Base-by-base conservation (phyloP, 1,140 invertebrate genomes). In the Drosophila paulistorum region DNA sequence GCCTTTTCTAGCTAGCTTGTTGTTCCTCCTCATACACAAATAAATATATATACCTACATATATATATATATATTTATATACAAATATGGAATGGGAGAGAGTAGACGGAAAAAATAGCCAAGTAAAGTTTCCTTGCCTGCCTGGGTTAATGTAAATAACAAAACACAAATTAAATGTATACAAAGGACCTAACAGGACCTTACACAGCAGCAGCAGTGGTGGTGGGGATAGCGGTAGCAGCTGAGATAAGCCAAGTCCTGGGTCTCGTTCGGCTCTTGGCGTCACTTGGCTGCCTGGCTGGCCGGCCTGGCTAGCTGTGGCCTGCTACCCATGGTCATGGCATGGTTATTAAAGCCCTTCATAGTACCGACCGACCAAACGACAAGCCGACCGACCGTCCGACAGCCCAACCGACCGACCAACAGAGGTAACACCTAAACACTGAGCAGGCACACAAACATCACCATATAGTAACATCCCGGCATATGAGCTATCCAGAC, bases 161-260 rank as follows among this genome's bases (percentile, higher is more conserved):
- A 89, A 89, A 89, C 84, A 89, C 84, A 89, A 89, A 89, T 89
- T 89, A 89, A 89, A 89, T 84, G 85, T 89, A 89, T 89, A 89
- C 85, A 90, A 90, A 89, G 81, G 80, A 72, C 73, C 67, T 41
- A 68, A 65, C 61, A 64, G 65, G 45, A 42, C 45, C 45, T 11
- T 4, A 23, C 17, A 42, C 71, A 64, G 42, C 54, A 61, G 59
- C 65, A 70, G 26, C 57, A 83, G 9, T 9, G 35, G 35, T 37
- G 35, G 35, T 37, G 35, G 10, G 39, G 67, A 26, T 58, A 68
- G 54, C 63, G 68, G 20, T 42, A 79, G 71, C 74, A 89, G 80
- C 77, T 81, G 84, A 89, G 85, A 89, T 89, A 89, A 89, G 85
- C 84, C 85, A 71, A 71, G 72, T 59, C 37, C 59, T 39, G 58